Evolutionary conservation across 2,888 invertebrate genomes (phyloP), one percentile per base, ranked within the genome.

Genomic region (Dicyrtomina minuta): DNA sequence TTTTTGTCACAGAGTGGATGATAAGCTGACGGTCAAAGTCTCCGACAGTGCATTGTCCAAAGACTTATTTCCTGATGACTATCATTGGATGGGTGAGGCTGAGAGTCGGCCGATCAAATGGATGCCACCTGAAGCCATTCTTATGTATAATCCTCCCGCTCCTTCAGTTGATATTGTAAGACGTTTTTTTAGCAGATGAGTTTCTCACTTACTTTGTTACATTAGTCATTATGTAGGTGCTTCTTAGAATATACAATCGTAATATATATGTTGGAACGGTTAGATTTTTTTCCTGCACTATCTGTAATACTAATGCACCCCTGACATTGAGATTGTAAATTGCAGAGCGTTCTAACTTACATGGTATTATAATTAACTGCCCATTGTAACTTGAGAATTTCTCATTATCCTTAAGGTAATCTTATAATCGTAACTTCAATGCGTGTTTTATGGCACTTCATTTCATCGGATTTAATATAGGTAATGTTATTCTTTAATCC

Each of bases 51-150:
- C 93, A 44, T 83, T 96, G 75, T 89, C 94, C 41, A 86, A 93
- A 67, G 96, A 96, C 82, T 84, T 96, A 73, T 96, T 96, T 84
- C 91, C 96, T 17, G 88, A 88, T 74, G 96, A 97, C 83, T 96
- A 96, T 83, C 91, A 93, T 82, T 94, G 94, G 82, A 85, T 95
- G 72, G 94, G 92, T 1, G 95, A 95, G 84, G 93, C 93, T 80
- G 94, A 95, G 81, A 93, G 93, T 82, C 86, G 95, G 70, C 95
- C 96, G 1, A 89, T 96, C 75, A 95, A 94, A 83, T 96, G 96
- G 96, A 87, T 96, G 85, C 90, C 96, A 0, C 85, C 93, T 49
- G 96, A 96, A 83, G 68, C 66, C 64, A 89, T 91, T 41, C 83
- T 94, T 71, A 85, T 90, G 68, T 89, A 90, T 80, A 88, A 90